These are phyloP conservation scores for Bruchidius siliquastri DNA, from an alignment of 2,888 invertebrate genomes.

Conservation along the genomic window DNA sequence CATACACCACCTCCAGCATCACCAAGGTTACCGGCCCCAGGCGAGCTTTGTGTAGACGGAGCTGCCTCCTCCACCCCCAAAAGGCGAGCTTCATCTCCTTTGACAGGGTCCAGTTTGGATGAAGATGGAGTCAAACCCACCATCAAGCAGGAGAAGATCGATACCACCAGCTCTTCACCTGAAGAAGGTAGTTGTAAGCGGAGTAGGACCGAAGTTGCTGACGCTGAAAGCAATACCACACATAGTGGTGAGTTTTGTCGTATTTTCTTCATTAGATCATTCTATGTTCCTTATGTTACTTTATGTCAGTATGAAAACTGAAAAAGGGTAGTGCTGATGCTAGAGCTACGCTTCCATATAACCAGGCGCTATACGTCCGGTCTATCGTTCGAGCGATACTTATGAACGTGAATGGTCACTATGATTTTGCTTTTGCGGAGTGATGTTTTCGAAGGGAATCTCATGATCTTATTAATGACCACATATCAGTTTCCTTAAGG, in stretches of 20 bases:
- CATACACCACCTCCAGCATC: slow-evolving; percentile 71
- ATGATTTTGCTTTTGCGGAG: no score
- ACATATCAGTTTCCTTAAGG: no score
- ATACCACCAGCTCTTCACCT: slow-evolving; percentile 56
- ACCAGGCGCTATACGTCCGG: no score
- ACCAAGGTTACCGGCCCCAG: slow-evolving; percentile 60
- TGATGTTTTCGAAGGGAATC: no score
- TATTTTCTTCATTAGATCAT: background rate
- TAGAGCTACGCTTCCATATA: no score
- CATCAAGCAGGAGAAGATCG: slow-evolving; percentile 66
- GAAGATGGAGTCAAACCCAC: slow-evolving; percentile 47
- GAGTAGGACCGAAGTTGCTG: slow-evolving; percentile 73
- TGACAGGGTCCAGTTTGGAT: slow-evolving; percentile 44
- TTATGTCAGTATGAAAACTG: no score
- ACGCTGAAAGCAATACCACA: slow-evolving; percentile 86
- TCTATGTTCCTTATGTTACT: no score
- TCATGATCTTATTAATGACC: no score
- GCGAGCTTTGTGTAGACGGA: slow-evolving; percentile 68
- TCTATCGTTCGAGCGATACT: no score
- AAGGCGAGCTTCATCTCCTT: slow-evolving; percentile 52
- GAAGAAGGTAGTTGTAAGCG: slow-evolving; percentile 63
- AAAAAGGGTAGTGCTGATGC: no score
- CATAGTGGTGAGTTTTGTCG: slow-evolving; percentile 72
- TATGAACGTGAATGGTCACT: no score
- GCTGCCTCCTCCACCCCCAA: slow-evolving; percentile 80